These are phyloP conservation scores for Rhodeus uyekii DNA, from an alignment of 2,797 vertebrate species.

Conservation along the genomic window DNA sequence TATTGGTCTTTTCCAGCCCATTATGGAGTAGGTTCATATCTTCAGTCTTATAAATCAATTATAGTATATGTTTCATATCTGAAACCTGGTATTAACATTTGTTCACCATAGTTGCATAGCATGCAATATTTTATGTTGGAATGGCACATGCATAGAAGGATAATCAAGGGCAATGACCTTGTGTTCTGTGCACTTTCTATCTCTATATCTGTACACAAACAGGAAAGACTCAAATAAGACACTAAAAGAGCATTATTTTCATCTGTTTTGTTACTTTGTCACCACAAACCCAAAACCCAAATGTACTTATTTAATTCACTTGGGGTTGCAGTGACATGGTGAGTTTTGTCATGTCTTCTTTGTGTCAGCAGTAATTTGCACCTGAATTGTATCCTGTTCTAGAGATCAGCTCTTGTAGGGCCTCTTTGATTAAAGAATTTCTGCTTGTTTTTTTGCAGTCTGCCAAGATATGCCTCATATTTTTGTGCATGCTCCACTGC, in stretches of 20 bases:
- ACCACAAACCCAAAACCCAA: too few relatives aligned
- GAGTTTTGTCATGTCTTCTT: background rate
- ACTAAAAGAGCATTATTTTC: background rate
- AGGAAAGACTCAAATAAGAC: conserved; percentile 16
- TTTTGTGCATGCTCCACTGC: background rate
- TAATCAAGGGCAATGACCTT: conserved; percentile 14
- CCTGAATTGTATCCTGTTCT: background rate
- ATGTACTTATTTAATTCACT: conserved; percentile 29
- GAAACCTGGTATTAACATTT: background rate
- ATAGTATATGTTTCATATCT: background rate
- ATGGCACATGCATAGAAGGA: background rate
- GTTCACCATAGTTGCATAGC: background rate
- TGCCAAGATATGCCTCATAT: background rate
- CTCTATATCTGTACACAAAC: conserved; percentile 19
- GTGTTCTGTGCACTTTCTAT: conserved; percentile 2
- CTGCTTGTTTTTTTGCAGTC: background rate
- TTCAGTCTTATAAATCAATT: background rate
- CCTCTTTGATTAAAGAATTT: background rate
- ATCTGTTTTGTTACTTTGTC: background rate
- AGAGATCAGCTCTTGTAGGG: too few relatives aligned
- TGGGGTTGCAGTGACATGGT: background rate
- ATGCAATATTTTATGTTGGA: background rate
- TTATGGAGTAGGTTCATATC: background rate
- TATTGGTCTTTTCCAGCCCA: background rate
- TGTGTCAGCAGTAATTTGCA: background rate